These are phyloP conservation scores for Drosophila trapezifrons DNA, from an alignment of 1,140 invertebrate genomes.

Conservation along the genomic window DNA sequence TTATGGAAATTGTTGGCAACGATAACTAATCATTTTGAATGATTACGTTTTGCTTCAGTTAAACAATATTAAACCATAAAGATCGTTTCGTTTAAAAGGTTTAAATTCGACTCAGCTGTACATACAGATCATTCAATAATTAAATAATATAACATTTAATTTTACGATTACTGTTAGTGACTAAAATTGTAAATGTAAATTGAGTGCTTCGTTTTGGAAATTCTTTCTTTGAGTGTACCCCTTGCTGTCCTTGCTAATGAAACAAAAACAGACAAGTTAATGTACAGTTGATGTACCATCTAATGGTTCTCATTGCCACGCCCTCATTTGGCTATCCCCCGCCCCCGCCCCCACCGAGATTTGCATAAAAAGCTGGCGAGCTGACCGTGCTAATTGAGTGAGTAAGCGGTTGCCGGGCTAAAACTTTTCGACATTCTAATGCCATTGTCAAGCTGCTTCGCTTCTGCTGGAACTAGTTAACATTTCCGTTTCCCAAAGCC, in stretches of 20 bases:
- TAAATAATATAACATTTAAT: too few relatives aligned
- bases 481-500: slow-evolving; percentile 58
- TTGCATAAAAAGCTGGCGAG: slow-evolving; percentile 70
- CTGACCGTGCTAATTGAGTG: slow-evolving; percentile 73
- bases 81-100: too few relatives aligned
- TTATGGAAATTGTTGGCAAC: too few relatives aligned
- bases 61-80: neutral
- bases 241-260: slow-evolving; percentile 67
- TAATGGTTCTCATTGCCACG: slow-evolving; percentile 56
- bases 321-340: slow-evolving; percentile 15
- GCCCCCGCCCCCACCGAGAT: slow-evolving; percentile 47
- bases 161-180: neutral
- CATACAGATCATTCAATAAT: too few relatives aligned
- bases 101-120: too few relatives aligned
- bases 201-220: slow-evolving; percentile 24
- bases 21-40: too few relatives aligned
- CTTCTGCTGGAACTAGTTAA: slow-evolving; percentile 68
- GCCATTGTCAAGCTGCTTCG: slow-evolving; percentile 74
- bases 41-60: too few relatives aligned
- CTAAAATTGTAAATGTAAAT: slow-evolving; percentile 37
- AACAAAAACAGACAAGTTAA: slow-evolving; percentile 81
- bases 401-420: slow-evolving; percentile 62
- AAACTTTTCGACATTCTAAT: slow-evolving; percentile 79
- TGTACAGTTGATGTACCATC: slow-evolving; percentile 80
- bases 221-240: slow-evolving; percentile 14